These are phyloP conservation scores for Spongia lamella DNA, from an alignment of 37 sponge, comb jelly and placozoan genomes.

Conservation along the genomic window DNA sequence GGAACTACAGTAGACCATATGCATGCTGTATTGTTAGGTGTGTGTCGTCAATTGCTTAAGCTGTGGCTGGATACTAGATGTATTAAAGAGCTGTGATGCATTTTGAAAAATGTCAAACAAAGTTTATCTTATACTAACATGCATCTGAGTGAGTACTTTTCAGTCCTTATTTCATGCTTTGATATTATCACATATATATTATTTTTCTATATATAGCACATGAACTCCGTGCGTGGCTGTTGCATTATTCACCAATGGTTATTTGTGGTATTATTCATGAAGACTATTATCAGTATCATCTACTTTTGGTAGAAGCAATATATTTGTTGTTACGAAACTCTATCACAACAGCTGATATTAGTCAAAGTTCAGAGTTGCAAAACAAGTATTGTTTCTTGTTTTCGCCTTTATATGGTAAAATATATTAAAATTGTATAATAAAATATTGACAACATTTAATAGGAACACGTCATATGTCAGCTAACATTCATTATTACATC, in stretches of 20 bases:
- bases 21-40: conserved; percentile 41
- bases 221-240: conserved; percentile 38
- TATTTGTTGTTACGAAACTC: conserved; percentile 26
- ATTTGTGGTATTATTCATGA: conserved; percentile 13
- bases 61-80: conserved; percentile 38
- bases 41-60: conserved; percentile 23
- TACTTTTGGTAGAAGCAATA: conserved; percentile 32
- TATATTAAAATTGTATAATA: not conserved
- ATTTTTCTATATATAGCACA: conserved; percentile 15
- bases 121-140: too few species aligned
- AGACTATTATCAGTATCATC: conserved; percentile 41
- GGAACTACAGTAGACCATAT: conserved; percentile 41
- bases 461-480: too few species aligned
- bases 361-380: not conserved
- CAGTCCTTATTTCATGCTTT: too few species aligned
- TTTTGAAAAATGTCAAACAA: too few species aligned
- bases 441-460: too few species aligned
- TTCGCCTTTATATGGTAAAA: conserved; percentile 31
- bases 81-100: conserved; percentile 25
- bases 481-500: not conserved
- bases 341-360: conserved; percentile 19
- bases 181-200: too few species aligned
- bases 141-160: too few species aligned
- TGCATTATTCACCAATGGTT: conserved; percentile 36
- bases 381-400: conserved; percentile 33